Base-by-base conservation (phyloP, 2,888 invertebrate species). In the Sceliomorpha sp. region DNA sequence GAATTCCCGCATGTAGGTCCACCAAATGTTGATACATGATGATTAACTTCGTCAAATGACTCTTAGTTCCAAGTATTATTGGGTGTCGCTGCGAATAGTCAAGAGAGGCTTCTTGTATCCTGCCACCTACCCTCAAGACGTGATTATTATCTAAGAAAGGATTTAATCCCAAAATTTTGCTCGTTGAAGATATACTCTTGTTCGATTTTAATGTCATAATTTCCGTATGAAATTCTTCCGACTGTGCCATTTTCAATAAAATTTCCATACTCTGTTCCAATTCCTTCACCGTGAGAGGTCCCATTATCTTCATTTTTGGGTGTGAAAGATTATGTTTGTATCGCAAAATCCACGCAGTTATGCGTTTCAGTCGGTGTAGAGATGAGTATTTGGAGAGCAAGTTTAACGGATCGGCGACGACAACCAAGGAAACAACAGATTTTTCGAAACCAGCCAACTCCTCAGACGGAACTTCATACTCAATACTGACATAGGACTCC, bases 61-160 rank as follows among this genome's bases (percentile, higher is more conserved):
- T 34, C 13, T 50, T 48, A 12, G 50, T 39, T 2, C 48, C 29
- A 8, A 68, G 45, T 12, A 68, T 26, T 9, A 68, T 44, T 0
- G 50, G 39, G 27, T 45, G 50, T 17, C 17, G 29, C 34, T 37
- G 39, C 27, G 48, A 10, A 9, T 55, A 48, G n/a, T 13, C 9
- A 40, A 36, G 8, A 12, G 1, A 17, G 8, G 67, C 44, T 14
- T 68, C 44, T 24, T 31, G 55, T 6, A 68, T 15, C 29, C 67
- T 17, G 7, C 66, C 66, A 44, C 59, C 66, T 13, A 66, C 66
- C 20, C 59, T 36, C 26, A 60, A 51, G 9, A 53, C 8, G 3
- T 40, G 59, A 9, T 53, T 32, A 12, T 44, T 26, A n/a, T n/a
- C n/a, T n/a, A n/a, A 34, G 37, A 59, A 26, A 51, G 31, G 37